A percentile compares a stretch with the other conserved stretches of the same genome.
Evolutionary conservation across 2,113 vertebrate species (phyloP).

Genomic region (Tautogolabrus adspersus): DNA sequence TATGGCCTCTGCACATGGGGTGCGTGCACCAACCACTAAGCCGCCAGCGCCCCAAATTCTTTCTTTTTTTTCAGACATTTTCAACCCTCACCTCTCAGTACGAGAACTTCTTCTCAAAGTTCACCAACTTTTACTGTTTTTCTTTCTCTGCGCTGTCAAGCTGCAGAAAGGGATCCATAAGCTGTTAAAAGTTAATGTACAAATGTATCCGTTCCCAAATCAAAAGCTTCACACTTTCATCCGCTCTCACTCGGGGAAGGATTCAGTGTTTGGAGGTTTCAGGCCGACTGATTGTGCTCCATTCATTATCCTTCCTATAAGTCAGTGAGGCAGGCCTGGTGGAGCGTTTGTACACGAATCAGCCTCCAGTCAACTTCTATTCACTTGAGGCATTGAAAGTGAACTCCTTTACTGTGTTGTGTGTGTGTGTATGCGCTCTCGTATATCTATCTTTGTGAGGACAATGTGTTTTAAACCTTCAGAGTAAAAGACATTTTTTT

Average conservation of each 20-base stretch:
- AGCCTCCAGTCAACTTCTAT: conserved; percentile 51
- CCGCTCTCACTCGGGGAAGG: not conserved
- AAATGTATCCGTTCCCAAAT: not conserved
- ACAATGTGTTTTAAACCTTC: not conserved
- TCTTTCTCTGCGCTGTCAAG: not conserved
- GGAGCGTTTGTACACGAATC: conserved; percentile 49
- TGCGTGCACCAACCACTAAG: too few relatives aligned
- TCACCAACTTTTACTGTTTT: too few relatives aligned
- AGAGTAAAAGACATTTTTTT: not conserved
- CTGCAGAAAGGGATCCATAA: not conserved
- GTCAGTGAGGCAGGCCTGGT: conserved; percentile 18
- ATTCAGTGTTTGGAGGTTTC: conserved; percentile 8
- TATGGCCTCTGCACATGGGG: too few relatives aligned
- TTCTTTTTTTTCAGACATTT: too few relatives aligned
- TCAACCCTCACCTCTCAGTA: too few relatives aligned
- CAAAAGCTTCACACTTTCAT: not conserved
- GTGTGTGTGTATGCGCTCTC: not conserved
- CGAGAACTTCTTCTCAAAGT: not conserved
- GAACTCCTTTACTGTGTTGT: conserved; percentile 13
- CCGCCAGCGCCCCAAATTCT: too few relatives aligned
- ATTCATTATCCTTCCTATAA: conserved; percentile 35
- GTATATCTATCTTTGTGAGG: not conserved
- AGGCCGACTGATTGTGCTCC: conserved; percentile 2
- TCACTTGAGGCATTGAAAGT: conserved; percentile 50
- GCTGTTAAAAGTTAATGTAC: not conserved